A percentile compares a stretch with the other conserved stretches of the same genome.
phyloP scores from a whole-genome alignment of 2,113 vertebrate genomes.

The Melanerpes aurifrons region DNA sequence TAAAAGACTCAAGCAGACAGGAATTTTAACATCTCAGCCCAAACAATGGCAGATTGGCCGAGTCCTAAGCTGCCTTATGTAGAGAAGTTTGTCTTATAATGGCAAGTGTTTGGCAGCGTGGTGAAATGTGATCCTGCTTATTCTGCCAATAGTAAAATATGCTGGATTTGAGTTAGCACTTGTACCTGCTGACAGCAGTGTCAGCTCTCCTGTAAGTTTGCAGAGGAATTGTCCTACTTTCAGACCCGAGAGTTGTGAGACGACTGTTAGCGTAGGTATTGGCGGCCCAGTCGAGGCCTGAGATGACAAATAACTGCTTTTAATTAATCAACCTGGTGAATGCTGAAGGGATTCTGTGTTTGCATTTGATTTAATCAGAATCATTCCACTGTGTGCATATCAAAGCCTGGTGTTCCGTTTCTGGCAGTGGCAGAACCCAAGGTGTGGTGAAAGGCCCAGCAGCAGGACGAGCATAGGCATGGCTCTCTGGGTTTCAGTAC shows the following conservation, averaged over 20 bases:
- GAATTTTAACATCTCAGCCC: constrained; percentile 23
- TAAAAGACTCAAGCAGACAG: not conserved
- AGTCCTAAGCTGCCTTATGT: not conserved
- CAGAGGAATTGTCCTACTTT: not conserved
- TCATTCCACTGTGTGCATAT: not conserved
- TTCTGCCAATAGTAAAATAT: not conserved
- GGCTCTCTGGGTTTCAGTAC: not conserved
- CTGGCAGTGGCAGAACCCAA: not conserved
- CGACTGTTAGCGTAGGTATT: not conserved
- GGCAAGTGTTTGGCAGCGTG: constrained; percentile 16
- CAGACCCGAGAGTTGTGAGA: not conserved
- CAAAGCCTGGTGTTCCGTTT: not conserved
- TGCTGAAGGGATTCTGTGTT: not conserved
- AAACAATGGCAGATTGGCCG: constrained; percentile 19
- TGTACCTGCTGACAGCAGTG: not conserved
- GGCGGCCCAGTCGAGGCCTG: not conserved
- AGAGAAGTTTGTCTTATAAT: not conserved
- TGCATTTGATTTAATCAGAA: not conserved
- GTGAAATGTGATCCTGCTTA: constrained; percentile 17
- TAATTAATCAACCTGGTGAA: not conserved
- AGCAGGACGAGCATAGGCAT: not conserved
- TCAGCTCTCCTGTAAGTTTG: not conserved
- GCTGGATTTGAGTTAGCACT: not conserved
- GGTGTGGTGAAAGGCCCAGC: not conserved
- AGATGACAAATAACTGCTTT: not conserved